Conservation (phyloP, 2,113 vertebrate species). For the Epinephelus lanceolatus region DNA sequence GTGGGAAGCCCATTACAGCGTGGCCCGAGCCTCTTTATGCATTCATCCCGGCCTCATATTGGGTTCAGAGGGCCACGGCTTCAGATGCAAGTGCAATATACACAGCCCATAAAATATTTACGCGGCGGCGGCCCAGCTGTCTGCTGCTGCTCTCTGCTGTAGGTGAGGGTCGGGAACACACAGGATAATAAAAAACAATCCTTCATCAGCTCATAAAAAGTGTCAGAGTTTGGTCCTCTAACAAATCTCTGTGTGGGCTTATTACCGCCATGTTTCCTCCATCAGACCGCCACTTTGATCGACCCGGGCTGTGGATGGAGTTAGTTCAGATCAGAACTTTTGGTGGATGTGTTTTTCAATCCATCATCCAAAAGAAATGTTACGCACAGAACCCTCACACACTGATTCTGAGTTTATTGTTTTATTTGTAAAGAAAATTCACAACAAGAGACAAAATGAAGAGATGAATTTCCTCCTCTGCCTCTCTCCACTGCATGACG, state of each 20-base stretch:
- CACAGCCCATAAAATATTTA: constrained; percentile 66
- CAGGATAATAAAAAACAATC: constrained; percentile 35
- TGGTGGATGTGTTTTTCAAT: too few relatives aligned
- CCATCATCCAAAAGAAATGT: too few relatives aligned
- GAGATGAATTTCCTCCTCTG: too few relatives aligned
- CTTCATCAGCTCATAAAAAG: constrained; percentile 38
- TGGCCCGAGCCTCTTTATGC: constrained; percentile 34
- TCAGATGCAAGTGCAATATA: constrained; percentile 43
- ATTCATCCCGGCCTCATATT: constrained; percentile 28
- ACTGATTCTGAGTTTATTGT: too few relatives aligned
- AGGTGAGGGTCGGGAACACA: constrained; percentile 40
- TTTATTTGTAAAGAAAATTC: too few relatives aligned
- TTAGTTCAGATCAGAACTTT: neutral
- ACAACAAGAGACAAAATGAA: too few relatives aligned
- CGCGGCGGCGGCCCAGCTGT: constrained; percentile 7
- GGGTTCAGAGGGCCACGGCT: constrained; percentile 57
- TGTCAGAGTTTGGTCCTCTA: constrained; percentile 18
- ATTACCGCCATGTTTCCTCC: neutral
- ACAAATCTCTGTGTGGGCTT: neutral
- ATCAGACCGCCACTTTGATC: neutral
- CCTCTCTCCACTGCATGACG: too few relatives aligned
- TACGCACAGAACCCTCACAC: too few relatives aligned
- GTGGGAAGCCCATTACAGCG: constrained; percentile 51
- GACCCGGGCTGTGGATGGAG: too few relatives aligned
- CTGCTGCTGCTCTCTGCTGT: constrained; percentile 24